Evolutionary conservation across 2,888 invertebrate genomes (phyloP).

Genomic region (Drosophila limbata): DNA sequence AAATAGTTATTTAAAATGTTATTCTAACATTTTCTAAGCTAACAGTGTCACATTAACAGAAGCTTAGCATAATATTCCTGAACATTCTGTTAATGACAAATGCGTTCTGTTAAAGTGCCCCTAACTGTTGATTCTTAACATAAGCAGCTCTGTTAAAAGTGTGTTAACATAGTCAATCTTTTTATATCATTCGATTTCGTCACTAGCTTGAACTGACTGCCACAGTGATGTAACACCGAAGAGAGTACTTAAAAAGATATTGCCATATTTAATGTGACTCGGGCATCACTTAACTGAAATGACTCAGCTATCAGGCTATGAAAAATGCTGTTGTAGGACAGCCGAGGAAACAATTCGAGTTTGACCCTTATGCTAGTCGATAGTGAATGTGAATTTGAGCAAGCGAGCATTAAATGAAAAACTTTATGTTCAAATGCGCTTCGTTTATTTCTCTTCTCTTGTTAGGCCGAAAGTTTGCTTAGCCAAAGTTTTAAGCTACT

Average conservation of each 20-base stretch:
- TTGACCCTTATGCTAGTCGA: conserved; percentile 38
- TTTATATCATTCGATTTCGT: background rate
- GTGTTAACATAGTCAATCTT: no score
- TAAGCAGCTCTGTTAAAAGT: no score
- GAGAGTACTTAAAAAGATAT: background rate
- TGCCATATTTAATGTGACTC: background rate
- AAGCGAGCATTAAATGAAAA: conserved; percentile 64
- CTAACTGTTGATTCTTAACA: no score
- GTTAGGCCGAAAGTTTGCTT: conserved; percentile 39
- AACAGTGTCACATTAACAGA: background rate
- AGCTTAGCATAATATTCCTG: background rate
- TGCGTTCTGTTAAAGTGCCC: no score
- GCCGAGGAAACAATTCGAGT: background rate
- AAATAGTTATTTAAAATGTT: background rate
- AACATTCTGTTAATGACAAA: no score
- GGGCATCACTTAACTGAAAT: conserved; percentile 23
- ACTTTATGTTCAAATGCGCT: conserved; percentile 40
- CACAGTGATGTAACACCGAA: background rate
- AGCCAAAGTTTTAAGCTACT: conserved; percentile 23
- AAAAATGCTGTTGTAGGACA: conserved; percentile 1
- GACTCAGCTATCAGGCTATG: conserved; percentile 11
- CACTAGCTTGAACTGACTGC: no score
- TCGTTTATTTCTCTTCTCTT: conserved; percentile 4
- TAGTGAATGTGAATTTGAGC: conserved; percentile 67
- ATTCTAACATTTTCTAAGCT: background rate